These are phyloP conservation scores for Drosophila prostipennis DNA, from an alignment of 2,888 invertebrate genomes.

Conservation along the genomic window DNA sequence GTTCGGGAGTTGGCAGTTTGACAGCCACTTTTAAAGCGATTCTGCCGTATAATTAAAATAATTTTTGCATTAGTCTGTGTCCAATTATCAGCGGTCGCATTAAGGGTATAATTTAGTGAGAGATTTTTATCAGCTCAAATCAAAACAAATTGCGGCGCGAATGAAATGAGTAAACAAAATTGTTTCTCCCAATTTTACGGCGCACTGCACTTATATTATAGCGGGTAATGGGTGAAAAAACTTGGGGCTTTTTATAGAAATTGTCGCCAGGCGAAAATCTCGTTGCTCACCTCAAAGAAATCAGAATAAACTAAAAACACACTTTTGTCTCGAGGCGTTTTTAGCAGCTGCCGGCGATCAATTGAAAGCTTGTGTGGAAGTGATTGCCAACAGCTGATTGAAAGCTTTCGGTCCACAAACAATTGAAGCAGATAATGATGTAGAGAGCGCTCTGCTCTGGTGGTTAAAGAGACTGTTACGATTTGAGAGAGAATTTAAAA, in stretches of 20 bases:
- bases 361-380: slow-evolving; percentile 31
- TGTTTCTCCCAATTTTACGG: slow-evolving; percentile 33
- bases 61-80: slow-evolving; percentile 10
- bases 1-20: slow-evolving; percentile 1
- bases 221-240: background rate
- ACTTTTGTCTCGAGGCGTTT: background rate
- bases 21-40: slow-evolving; percentile 32
- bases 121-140: slow-evolving; percentile 42
- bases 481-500: too few species aligned
- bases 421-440: background rate
- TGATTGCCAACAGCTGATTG: slow-evolving; percentile 22
- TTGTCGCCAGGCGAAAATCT: background rate
- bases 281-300: slow-evolving; percentile 28
- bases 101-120: slow-evolving; percentile 13
- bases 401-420: slow-evolving; percentile 46
- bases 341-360: slow-evolving; percentile 42
- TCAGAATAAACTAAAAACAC: slow-evolving; percentile 13
- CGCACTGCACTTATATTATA: slow-evolving; percentile 22
- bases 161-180: slow-evolving; percentile 39
- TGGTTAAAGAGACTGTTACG: too few species aligned
- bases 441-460: background rate
- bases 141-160: slow-evolving; percentile 26
- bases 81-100: slow-evolving; percentile 18
- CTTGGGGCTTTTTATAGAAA: slow-evolving; percentile 24
- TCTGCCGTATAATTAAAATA: slow-evolving; percentile 30